Evolutionary conservation across 2,888 invertebrate genomes (phyloP), one percentile per base, ranked within the genome.

Genomic region (Hermaeophaga mercurialis): DNA sequence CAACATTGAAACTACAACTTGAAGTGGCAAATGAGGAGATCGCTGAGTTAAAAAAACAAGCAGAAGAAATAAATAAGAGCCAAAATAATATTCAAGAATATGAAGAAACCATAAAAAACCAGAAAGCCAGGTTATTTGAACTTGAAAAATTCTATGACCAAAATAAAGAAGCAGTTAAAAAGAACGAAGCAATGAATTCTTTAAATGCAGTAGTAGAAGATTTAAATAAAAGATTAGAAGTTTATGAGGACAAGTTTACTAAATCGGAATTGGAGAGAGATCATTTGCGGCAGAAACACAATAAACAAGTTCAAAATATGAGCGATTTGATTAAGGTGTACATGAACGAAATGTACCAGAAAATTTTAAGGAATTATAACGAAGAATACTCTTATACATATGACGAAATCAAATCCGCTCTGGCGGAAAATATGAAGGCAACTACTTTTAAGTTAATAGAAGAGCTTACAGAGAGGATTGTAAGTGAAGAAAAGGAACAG

Each of bases 281-380:
- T n/a, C 57, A 56, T 14, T 33, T 12, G 24, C 8, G n/a, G n/a
- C 38, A 49, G 48, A 46, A 56, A 44, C 50, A 44, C 12, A 33
- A 44, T 1, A 14, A 45, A 11, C 43, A 33, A 2, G 22, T 54
- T 3, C 34, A 39, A 6, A 46, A 12, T 18, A 34, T 59, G 45
- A 56, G 59, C 26, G 61, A 68, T 34, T 57, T 66, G 48, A 56
- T 74, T 2, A 76, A 74, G 56, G 61, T 69, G 54, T 60, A 62
- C 8, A 76, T 76, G 74, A 75, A 72, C 61, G 49, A 57, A 18
- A 70, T 75, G 67, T 77, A 72, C 59, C 67, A 67, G 54, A 66
- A 66, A 38, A 67, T 77, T 46, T 50, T 73, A 50, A 63, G 59
- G 18, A 63, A 62, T 52, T 67, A 71, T 62, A 54, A 60, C 18